A percentile compares a stretch with the other conserved stretches of the same genome.
phyloP scores from a whole-genome alignment of 2,888 invertebrate species.

The Eilema sororculum region DNA sequence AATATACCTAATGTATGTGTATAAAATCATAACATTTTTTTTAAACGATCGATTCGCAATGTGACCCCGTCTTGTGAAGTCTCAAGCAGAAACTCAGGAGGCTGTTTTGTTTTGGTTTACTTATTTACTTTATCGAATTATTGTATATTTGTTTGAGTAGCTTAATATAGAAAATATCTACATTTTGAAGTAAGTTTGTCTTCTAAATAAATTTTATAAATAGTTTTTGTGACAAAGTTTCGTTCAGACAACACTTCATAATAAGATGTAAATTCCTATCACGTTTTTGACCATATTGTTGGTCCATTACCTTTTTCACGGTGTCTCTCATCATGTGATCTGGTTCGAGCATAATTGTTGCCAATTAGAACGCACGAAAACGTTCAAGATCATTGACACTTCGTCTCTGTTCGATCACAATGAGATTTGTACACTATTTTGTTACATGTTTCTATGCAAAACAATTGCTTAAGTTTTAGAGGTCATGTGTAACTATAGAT shows the following conservation, averaged over 20 bases:
- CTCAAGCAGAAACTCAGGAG: too few relatives aligned
- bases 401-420: conserved; percentile 6
- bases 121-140: too few relatives aligned
- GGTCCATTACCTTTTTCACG: background rate
- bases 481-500: background rate
- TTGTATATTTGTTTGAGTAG: too few relatives aligned
- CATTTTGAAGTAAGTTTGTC: too few relatives aligned
- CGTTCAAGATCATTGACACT: conserved; percentile 26
- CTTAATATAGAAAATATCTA: too few relatives aligned
- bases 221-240: too few relatives aligned
- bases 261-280: background rate
- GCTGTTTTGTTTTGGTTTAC: too few relatives aligned
- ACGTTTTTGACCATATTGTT: background rate
- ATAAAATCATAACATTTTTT: too few relatives aligned
- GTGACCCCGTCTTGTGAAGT: too few relatives aligned
- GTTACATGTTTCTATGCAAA: conserved; percentile 15
- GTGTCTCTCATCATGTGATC: background rate
- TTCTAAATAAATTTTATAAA: too few relatives aligned
- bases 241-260: background rate
- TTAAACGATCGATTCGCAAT: too few relatives aligned
- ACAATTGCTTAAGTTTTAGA: conserved; percentile 10
- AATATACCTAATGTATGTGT: too few relatives aligned
- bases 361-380: conserved; percentile 15
- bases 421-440: conserved; percentile 3
- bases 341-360: conserved; percentile 1